Evolutionary conservation across 2,797 vertebrate genomes (phyloP).

Genomic region (Astyanax mexicanus): DNA sequence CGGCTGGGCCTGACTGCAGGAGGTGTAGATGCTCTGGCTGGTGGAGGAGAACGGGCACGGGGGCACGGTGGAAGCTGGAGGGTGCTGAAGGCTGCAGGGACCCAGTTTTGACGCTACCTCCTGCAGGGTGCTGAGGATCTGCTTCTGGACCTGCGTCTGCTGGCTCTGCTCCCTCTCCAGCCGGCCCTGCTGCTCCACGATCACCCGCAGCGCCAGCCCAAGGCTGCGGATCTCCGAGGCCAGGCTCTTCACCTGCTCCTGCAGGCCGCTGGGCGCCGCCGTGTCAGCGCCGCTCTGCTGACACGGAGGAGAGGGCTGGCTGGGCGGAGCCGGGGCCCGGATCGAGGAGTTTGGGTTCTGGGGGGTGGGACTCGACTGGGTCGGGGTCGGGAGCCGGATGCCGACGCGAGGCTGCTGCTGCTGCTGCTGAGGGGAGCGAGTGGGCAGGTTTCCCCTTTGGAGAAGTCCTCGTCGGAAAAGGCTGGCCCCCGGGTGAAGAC

Average conservation of each 20-base stretch:
- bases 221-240: constrained; percentile 81
- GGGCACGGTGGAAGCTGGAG: constrained; percentile 64
- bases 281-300: constrained; percentile 67
- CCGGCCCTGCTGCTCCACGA: constrained; percentile 82
- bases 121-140: constrained; percentile 85
- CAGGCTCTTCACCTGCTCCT: constrained; percentile 82
- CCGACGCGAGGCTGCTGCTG: constrained; percentile 72
- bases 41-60: constrained; percentile 63
- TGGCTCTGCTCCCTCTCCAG: constrained; percentile 84
- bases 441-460: constrained; percentile 65
- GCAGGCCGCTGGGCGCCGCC: constrained; percentile 51
- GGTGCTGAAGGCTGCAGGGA: constrained; percentile 59
- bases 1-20: constrained; percentile 74
- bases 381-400: constrained; percentile 69
- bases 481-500: constrained; percentile 59
- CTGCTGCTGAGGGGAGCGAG: constrained; percentile 66
- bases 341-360: constrained; percentile 57
- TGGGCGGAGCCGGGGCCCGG: constrained; percentile 58
- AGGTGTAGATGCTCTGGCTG: constrained; percentile 68
- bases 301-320: constrained; percentile 54
- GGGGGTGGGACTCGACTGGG: constrained; percentile 58
- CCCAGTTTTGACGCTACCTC: constrained; percentile 74
- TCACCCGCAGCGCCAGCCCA: constrained; percentile 77
- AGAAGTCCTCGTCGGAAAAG: constrained; percentile 63
- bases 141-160: constrained; percentile 86